Percentiles rank a stretch among this genome's conserved stretches.
Conservation (phyloP, 2,797 vertebrate genomes). For the Arremon brunneinucha region DNA sequence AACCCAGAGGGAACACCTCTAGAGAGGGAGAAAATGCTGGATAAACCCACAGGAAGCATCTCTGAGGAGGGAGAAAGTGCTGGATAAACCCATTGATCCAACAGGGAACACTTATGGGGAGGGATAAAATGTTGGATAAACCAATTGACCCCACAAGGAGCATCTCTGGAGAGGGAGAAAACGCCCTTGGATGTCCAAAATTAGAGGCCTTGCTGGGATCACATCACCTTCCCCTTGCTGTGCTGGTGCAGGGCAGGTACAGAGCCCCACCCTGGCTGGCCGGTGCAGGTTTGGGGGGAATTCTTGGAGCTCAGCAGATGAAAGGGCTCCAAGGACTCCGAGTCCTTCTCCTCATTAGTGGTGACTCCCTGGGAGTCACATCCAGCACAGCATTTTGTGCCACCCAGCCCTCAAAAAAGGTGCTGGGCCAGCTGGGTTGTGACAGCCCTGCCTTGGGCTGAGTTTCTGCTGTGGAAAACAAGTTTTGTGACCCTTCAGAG, state of each 20-base stretch:
- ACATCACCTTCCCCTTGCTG: not conserved
- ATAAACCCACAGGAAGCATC: too few relatives aligned
- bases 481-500: not conserved
- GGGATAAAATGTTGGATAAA: too few relatives aligned
- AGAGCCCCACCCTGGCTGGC: slow-evolving; percentile 30
- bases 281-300: not conserved
- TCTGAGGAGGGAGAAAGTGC: not conserved
- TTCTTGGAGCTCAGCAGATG: slow-evolving; percentile 30
- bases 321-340: not conserved
- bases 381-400: not conserved
- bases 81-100: too few relatives aligned
- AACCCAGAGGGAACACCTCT: not conserved
- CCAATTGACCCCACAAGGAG: too few relatives aligned
- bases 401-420: not conserved
- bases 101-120: too few relatives aligned
- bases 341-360: not conserved
- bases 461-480: not conserved
- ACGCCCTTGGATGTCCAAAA: not conserved
- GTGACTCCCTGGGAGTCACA: not conserved
- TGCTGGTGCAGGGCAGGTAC: not conserved
- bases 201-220: not conserved
- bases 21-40: not conserved
- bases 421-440: not conserved
- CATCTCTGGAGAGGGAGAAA: too few relatives aligned
- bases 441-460: not conserved